These are phyloP conservation scores for Scaptomyza caliginosa DNA, from an alignment of 2,888 invertebrate genomes.

Conservation along the genomic window DNA sequence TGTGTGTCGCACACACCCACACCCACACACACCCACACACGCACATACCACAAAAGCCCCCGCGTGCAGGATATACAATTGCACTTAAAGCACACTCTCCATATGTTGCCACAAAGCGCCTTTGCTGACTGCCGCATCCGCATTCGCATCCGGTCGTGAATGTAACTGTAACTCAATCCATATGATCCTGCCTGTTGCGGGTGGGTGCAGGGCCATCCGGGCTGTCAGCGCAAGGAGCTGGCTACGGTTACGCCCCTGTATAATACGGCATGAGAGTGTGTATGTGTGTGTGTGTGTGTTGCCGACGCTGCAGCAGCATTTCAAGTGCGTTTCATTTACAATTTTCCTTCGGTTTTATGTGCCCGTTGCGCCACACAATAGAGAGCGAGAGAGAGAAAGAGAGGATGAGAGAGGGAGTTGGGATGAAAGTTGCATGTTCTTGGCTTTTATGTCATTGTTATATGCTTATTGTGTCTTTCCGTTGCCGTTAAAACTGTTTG, in stretches of 20 bases:
- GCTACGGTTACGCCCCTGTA: slow-evolving; percentile 51
- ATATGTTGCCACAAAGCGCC: slow-evolving; percentile 66
- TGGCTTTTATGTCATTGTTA: slow-evolving; percentile 72
- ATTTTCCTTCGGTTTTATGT: slow-evolving; percentile 74
- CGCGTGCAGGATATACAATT: slow-evolving; percentile 69
- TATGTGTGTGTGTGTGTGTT: not conserved
- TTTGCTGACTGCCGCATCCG: slow-evolving; percentile 46
- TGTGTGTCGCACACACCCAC: slow-evolving; percentile 55
- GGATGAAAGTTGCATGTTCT: slow-evolving; percentile 51
- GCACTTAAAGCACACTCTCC: slow-evolving; percentile 75
- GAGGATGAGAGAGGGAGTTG: not conserved
- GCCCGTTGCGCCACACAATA: slow-evolving; percentile 64
- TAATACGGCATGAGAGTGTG: not conserved
- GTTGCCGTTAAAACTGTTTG: slow-evolving; percentile 66
- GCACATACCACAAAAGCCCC: slow-evolving; percentile 46
- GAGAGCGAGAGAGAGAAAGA: not conserved
- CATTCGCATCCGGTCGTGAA: slow-evolving; percentile 49
- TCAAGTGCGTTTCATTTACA: slow-evolving; percentile 79
- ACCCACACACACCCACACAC: slow-evolving; percentile 17
- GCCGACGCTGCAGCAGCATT: slow-evolving; percentile 57
- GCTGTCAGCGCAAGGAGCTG: slow-evolving; percentile 31
- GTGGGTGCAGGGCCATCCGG: not conserved
- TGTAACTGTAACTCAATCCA: slow-evolving; percentile 73
- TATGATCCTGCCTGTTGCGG: slow-evolving; percentile 17
- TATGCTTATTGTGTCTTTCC: slow-evolving; percentile 66